phyloP scores from a whole-genome alignment of 2,113 vertebrate species.

The Oxyura jamaicensis region DNA sequence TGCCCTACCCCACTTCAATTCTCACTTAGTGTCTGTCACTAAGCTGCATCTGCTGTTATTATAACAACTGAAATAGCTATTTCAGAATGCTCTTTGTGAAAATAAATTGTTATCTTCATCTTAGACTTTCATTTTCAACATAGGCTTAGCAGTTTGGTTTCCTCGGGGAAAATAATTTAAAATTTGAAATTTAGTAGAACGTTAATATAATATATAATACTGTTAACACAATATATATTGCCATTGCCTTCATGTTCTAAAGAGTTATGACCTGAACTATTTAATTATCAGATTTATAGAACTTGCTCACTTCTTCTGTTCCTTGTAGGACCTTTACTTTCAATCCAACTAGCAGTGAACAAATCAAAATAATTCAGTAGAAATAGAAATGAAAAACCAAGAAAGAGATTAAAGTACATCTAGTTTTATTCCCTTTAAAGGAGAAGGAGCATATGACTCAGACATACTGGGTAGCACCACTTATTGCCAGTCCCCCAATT shows the following conservation, averaged over 20 bases:
- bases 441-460: not conserved
- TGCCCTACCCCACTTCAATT: not conserved
- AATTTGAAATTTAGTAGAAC: not conserved
- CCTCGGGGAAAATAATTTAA: not conserved
- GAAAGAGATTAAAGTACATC: not conserved
- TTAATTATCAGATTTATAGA: not conserved
- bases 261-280: not conserved
- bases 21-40: not conserved
- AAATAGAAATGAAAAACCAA: not conserved
- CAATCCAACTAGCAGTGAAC: not conserved
- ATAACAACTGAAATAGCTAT: not conserved
- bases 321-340: not conserved
- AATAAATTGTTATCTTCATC: not conserved
- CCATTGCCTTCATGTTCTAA: not conserved
- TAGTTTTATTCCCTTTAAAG: not conserved
- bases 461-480: not conserved
- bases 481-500: not conserved
- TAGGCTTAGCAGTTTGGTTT: not conserved
- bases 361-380: not conserved
- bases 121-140: not conserved
- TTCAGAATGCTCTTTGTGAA: not conserved
- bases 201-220: not conserved
- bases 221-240: not conserved
- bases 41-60: not conserved
- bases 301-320: not conserved